These are phyloP conservation scores for Oplegnathus fasciatus DNA, from an alignment of 2,113 vertebrate genomes.

Conservation along the genomic window DNA sequence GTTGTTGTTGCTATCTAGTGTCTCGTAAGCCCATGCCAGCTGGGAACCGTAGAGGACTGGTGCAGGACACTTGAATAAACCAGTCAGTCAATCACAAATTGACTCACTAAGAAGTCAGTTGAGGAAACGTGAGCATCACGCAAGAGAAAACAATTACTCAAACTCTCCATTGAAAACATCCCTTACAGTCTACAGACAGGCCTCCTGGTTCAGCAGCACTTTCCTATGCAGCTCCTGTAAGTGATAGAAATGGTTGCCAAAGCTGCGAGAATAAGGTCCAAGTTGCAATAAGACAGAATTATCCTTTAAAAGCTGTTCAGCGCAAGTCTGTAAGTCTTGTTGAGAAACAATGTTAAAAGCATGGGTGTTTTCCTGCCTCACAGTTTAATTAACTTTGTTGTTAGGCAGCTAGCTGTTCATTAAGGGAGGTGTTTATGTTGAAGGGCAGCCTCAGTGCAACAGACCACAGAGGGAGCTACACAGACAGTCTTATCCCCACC, in stretches of 20 bases:
- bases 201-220: not conserved
- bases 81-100: too few species aligned
- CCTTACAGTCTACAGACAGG: not conserved
- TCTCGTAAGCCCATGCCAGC: not conserved
- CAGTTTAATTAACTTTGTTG: constrained; percentile 39
- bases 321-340: not conserved
- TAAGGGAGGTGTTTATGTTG: constrained; percentile 27
- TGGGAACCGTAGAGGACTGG: too few species aligned
- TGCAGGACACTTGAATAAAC: too few species aligned
- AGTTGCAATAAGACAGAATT: not conserved
- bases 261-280: not conserved
- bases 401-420: constrained; percentile 33
- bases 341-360: not conserved
- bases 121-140: not conserved
- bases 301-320: not conserved
- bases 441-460: constrained; percentile 8
- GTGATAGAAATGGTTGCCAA: not conserved
- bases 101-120: not conserved
- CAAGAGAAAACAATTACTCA: not conserved
- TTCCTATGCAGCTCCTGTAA: not conserved
- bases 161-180: not conserved
- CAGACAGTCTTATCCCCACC: constrained; percentile 13
- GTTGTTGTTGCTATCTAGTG: not conserved
- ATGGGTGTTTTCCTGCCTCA: not conserved
- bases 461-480: constrained; percentile 16